Base-by-base conservation (phyloP, 2,113 vertebrate genomes). In the Scatophagus argus region DNA sequence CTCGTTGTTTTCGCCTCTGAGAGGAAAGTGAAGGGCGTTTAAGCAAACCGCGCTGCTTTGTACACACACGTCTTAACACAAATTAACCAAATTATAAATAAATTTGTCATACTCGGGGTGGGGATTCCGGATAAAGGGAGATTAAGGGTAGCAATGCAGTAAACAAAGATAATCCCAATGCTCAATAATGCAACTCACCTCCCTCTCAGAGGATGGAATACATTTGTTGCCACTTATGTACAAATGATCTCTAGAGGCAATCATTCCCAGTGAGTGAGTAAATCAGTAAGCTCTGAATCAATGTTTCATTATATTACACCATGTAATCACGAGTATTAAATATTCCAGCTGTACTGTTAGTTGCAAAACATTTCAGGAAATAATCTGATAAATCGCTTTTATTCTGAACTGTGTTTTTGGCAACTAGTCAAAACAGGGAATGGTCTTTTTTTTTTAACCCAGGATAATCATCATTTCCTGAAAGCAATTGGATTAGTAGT, bases 161-260 rank as follows among this genome's bases (percentile, higher is more conserved):
- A 93, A 91, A 93, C 90, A 93, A 92, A 91, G 83, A 87, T 93
- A 89, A 93, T 92, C 84, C 86, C 78, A 65, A 32, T 23, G 63
- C 87, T 91, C 83, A 87, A 84, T 85, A 90, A 83, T 74, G 77
- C 79, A 86, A 71, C 83, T 87, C 81, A 77, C 84, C 81, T 86
- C 87, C 61, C 81, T 78, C 80, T 84, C 72, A 27, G 56, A 55
- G 75, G 79, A 82, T 77, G 29, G 29, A 78, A 78, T 77, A 39
- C 73, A 85, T 90, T 84, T 74, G 81, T 77, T 76, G 70, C 77
- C 80, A 85, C 85, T 81, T 79, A 47, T 29, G 77, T 77, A 62
- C 77, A 85, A 91, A 87, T 56, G 77, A 89, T 89, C 84, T 67
- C 82, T 16, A 29, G 77, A 87, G 83, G 77, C 71, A 59, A 61